Conservation (phyloP, 92 coral and sea anemone genomes). For the Parazoanthus atlanticus region DNA sequence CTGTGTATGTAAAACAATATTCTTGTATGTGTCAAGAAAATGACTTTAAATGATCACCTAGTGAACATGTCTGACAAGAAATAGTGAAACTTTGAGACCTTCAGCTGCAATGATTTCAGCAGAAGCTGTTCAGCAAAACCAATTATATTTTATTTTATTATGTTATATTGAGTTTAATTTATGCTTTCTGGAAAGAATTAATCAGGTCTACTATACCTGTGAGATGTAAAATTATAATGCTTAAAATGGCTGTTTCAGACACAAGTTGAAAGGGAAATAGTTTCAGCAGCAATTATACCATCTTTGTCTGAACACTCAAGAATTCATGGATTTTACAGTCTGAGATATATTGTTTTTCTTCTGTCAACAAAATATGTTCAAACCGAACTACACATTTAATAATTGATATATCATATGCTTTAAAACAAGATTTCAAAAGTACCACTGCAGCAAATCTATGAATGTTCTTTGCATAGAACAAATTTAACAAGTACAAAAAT, state of each 20-base stretch:
- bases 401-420: no score
- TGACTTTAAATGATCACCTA: neutral
- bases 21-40: neutral
- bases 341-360: no score
- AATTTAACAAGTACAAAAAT: no score
- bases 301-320: neutral
- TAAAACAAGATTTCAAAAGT: no score
- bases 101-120: no score
- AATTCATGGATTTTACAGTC: no score
- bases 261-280: neutral
- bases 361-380: no score
- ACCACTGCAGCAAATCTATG: no score
- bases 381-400: no score
- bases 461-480: no score
- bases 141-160: neutral
- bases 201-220: no score
- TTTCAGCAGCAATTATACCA: neutral
- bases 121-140: slow-evolving; percentile 4
- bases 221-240: neutral
- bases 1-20: neutral
- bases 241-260: neutral
- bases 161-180: neutral
- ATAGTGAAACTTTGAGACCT: neutral
- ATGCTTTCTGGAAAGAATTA: neutral
- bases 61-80: slow-evolving; percentile 2